Evolutionary conservation across 2,113 vertebrate genomes (phyloP).

Genomic region (Tauraco erythrolophus): DNA sequence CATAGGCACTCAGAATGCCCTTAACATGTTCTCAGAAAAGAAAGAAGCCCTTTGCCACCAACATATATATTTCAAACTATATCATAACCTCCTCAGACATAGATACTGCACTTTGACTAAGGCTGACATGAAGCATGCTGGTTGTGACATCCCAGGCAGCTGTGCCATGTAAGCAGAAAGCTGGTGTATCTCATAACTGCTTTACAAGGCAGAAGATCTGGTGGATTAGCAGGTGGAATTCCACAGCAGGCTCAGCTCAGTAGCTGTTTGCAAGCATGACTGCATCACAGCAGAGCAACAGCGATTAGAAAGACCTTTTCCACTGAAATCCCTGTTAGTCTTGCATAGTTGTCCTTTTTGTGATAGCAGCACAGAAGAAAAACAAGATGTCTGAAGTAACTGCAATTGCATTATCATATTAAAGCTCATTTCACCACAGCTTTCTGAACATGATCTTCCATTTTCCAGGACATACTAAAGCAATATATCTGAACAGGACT

Average conservation of each 20-base stretch:
- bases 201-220: neutral
- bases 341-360: neutral
- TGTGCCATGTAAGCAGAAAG: neutral
- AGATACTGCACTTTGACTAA: constrained; percentile 20
- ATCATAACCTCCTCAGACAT: constrained; percentile 12
- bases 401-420: neutral
- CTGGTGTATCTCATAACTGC: neutral
- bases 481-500: neutral
- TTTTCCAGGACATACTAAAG: neutral
- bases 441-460: neutral
- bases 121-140: neutral
- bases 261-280: neutral
- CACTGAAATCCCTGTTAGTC: neutral
- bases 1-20: neutral
- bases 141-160: neutral
- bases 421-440: neutral
- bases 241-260: neutral
- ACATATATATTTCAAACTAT: constrained; percentile 14
- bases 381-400: neutral
- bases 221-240: neutral
- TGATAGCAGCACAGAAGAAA: neutral
- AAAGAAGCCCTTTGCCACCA: neutral
- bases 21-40: neutral
- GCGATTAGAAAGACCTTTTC: neutral
- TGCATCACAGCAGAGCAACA: neutral